These are phyloP conservation scores for Condylura cristata DNA, from an alignment of 2,113 vertebrate genomes.

Conservation along the genomic window DNA sequence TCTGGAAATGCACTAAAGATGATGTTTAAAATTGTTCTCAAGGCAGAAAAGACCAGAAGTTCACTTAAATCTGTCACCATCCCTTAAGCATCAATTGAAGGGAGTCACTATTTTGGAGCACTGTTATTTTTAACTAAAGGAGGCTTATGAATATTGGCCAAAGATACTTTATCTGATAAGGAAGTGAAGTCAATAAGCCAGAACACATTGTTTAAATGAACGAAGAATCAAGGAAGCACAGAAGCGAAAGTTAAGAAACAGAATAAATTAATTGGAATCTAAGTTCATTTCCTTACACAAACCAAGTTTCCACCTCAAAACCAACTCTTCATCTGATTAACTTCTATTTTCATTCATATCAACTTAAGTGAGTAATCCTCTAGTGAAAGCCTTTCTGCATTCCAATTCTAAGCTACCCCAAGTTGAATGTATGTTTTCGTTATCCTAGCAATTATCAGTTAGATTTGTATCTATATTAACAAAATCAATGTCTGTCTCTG, in stretches of 20 bases:
- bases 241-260: background rate
- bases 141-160: background rate
- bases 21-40: constrained; percentile 25
- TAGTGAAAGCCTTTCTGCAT: background rate
- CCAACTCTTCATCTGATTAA: background rate
- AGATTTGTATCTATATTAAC: background rate
- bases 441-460: background rate
- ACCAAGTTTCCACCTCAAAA: background rate
- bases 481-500: background rate
- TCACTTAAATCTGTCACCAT: background rate
- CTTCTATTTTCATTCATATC: background rate
- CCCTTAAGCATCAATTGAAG: background rate
- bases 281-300: background rate
- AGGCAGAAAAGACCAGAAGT: background rate
- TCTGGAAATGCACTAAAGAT: constrained; percentile 17
- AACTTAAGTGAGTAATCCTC: background rate
- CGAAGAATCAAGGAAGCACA: background rate
- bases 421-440: background rate
- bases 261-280: background rate
- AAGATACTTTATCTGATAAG: background rate
- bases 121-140: background rate
- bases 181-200: background rate
- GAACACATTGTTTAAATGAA: background rate
- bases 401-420: background rate
- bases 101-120: background rate